A percentile compares a stretch with the other conserved stretches of the same genome.
phyloP scores from a whole-genome alignment of 2,888 invertebrate species.

The Melinopterus prodromus region DNA sequence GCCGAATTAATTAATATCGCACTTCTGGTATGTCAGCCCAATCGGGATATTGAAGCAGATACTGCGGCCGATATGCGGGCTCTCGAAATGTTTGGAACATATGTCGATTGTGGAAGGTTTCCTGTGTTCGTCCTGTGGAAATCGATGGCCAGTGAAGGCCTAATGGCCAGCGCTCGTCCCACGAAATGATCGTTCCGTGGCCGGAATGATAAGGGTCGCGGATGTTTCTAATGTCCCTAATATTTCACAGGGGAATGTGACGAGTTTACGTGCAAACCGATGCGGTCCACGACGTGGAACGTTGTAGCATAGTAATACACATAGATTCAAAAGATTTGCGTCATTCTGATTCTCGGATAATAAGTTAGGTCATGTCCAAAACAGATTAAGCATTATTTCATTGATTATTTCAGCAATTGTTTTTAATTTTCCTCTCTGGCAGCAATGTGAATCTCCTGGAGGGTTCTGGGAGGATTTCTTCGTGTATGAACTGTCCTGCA shows the following conservation, averaged over 20 bases:
- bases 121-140: constrained; percentile 31
- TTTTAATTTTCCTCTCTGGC: too few species aligned
- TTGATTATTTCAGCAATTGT: too few species aligned
- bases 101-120: background rate
- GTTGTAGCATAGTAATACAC: too few species aligned
- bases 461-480: too few species aligned
- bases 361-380: too few species aligned
- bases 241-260: background rate
- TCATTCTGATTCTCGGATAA: too few species aligned
- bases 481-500: too few species aligned
- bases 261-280: background rate
- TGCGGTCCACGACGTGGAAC: too few species aligned
- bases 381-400: too few species aligned
- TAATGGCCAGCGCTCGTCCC: constrained; percentile 57
- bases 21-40: background rate
- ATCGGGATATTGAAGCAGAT: background rate
- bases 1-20: background rate
- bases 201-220: constrained; percentile 56
- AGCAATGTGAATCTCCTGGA: too few species aligned
- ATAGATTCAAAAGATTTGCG: too few species aligned
- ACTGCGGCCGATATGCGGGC: background rate
- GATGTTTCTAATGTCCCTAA: constrained; percentile 54
- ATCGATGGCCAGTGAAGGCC: constrained; percentile 51
- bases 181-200: constrained; percentile 57
- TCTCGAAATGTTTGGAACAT: background rate